Evolutionary conservation across 2,888 invertebrate species (phyloP).

Genomic region (Epirrhoe tristata): DNA sequence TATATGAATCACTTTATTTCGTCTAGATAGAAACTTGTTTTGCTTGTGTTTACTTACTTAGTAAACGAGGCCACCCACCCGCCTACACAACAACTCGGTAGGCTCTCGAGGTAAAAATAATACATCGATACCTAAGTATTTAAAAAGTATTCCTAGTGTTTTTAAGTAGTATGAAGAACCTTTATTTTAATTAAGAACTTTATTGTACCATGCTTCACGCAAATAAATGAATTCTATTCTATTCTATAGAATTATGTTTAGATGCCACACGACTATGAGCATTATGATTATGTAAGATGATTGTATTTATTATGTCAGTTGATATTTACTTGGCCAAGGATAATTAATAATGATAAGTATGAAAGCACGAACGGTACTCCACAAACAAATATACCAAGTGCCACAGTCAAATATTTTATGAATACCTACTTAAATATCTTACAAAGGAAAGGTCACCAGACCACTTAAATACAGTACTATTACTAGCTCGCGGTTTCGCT

Average conservation of each 20-base stretch:
- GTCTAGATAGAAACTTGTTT: background rate
- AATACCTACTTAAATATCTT: too few relatives aligned
- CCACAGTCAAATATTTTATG: too few relatives aligned
- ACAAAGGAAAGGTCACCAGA: too few relatives aligned
- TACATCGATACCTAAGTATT: too few relatives aligned
- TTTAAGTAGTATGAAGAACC: background rate
- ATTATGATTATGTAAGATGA: background rate
- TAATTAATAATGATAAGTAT: too few relatives aligned
- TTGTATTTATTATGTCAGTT: background rate
- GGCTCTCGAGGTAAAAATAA: background rate
- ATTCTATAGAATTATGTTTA: background rate
- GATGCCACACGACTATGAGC: background rate
- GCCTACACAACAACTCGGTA: background rate
- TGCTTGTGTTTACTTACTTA: background rate
- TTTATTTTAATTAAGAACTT: too few relatives aligned
- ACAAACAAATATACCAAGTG: too few relatives aligned
- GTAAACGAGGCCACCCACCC: conserved; percentile 1
- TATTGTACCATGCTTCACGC: too few relatives aligned
- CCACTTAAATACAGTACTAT: too few relatives aligned
- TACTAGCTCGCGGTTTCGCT: too few relatives aligned
- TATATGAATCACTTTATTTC: background rate
- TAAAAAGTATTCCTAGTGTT: background rate
- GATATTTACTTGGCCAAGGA: background rate
- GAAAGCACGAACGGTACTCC: too few relatives aligned
- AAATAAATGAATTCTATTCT: background rate